Evolutionary conservation across 2,113 vertebrate genomes (phyloP).

Genomic region (Xiphophorus maculatus): DNA sequence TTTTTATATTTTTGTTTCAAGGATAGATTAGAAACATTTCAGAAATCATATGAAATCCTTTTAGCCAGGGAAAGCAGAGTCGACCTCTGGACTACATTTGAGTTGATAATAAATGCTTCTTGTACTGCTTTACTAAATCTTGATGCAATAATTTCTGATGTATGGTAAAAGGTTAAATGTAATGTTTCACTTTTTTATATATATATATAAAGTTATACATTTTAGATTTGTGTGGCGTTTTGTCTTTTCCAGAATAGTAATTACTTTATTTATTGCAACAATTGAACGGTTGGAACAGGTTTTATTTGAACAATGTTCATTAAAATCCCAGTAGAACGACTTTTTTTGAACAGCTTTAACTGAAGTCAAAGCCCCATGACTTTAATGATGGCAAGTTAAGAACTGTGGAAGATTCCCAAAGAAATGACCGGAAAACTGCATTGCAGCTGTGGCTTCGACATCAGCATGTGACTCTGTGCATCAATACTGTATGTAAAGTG

Average conservation of each 20-base stretch:
- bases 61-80: not conserved
- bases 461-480: no score
- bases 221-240: not conserved
- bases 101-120: slow-evolving; percentile 24
- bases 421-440: no score
- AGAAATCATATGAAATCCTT: not conserved
- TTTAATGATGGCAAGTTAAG: no score
- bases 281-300: not conserved
- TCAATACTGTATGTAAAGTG: no score
- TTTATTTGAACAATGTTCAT: not conserved
- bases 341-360: no score
- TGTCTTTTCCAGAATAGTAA: not conserved
- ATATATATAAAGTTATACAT: not conserved
- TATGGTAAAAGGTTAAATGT: not conserved
- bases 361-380: no score
- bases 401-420: no score
- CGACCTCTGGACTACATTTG: not conserved
- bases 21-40: not conserved
- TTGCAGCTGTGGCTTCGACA: no score
- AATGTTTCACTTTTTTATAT: not conserved
- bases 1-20: not conserved
- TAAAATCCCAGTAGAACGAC: no score
- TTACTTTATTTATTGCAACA: not conserved
- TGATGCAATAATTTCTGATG: not conserved
- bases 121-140: slow-evolving; percentile 1